Evolutionary conservation across 2,113 vertebrate genomes (phyloP).

Genomic region (Bostrychus sinensis): DNA sequence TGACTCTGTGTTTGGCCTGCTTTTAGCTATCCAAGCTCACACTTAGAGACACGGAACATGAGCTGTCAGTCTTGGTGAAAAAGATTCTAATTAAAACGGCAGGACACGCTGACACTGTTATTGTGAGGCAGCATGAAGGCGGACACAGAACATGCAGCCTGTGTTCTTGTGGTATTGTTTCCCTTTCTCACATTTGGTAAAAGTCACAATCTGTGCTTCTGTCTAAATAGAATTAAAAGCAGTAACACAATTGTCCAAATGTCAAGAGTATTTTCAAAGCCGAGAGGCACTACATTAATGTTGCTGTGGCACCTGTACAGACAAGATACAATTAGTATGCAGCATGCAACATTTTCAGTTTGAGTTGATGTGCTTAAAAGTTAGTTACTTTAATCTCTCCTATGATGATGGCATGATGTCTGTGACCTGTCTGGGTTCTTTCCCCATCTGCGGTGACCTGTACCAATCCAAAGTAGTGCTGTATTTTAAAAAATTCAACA

Average conservation of each 20-base stretch:
- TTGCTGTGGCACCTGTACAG: not conserved
- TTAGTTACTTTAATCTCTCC: no score
- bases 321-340: not conserved
- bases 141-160: slow-evolving; percentile 36
- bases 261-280: not conserved
- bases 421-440: no score
- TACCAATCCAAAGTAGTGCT: no score
- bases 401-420: no score
- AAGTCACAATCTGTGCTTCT: not conserved
- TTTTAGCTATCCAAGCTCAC: slow-evolving; percentile 32
- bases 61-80: slow-evolving; percentile 45
- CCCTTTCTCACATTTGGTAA: slow-evolving; percentile 13
- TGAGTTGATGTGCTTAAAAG: no score
- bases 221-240: not conserved
- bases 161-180: slow-evolving; percentile 43
- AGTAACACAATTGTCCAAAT: not conserved
- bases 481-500: no score
- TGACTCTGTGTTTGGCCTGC: slow-evolving; percentile 41
- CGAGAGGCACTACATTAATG: not conserved
- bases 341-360: no score
- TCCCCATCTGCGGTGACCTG: no score
- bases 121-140: slow-evolving; percentile 24
- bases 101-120: slow-evolving; percentile 28
- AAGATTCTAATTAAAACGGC: slow-evolving; percentile 51
- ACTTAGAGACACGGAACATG: slow-evolving; percentile 28